Base-by-base conservation (phyloP, 30 jellyfish, hydroid and myxozoan species). In the Turritopsis dohrnii region DNA sequence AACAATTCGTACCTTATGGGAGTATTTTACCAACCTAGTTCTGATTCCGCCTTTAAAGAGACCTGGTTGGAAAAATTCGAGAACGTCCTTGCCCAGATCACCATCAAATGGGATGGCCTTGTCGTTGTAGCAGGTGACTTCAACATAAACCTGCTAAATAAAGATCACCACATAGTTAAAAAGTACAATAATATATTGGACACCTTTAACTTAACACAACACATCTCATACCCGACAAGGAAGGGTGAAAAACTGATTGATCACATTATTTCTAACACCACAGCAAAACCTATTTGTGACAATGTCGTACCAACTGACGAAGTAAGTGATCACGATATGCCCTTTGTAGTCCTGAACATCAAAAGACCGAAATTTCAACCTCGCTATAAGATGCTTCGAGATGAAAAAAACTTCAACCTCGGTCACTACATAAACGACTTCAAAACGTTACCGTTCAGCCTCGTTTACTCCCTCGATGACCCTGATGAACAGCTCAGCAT, bases 401-500 rank as follows among this genome's bases (percentile, higher is more conserved):
- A 80, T 23, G 83, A 80, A 27, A 80, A 80, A 1, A 23, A 66
- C 53, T 54, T 52, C 87, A 31, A 54, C 54, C 87, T 23, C 21
- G 87, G 54, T 28, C 23, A 66, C 21, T 80, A 23, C 84, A 1
- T 80, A 66, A 52, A 80, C 0, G 87, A 80, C 87, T 52, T 80
- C 52, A 52, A 0, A 80, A 21, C 23, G 27, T 84, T 80, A 66
- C 87, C 87, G 18, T 80, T 80, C 53, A 29, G 87, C 53, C 23
- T 80, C 21, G 87, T 29, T 53, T 54, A 52, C 84, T 52, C 80
- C 54, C 1, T 80, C 8, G 28, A 26, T 7, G 81, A 73, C 74
- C 90, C 90, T 8, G 79, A 84, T 84, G 65, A 84, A 84, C 71
- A 72, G 52, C 29, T 84, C 74, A 53, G 75, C 73, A 84, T 84